phyloP scores from a whole-genome alignment of 1,140 invertebrate species.

The Doryteuthis pealeii region DNA sequence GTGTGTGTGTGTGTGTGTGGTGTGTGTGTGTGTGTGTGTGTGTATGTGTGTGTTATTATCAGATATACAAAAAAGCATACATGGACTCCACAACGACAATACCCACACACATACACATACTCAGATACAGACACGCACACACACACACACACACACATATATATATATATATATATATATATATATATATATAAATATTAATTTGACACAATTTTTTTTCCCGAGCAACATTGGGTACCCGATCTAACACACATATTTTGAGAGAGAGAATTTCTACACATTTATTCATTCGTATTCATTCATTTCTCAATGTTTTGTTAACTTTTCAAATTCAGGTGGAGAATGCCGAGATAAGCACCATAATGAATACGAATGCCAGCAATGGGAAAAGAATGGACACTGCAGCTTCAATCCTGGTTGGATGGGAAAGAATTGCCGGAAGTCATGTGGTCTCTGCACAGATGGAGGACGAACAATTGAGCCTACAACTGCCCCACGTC shows the following conservation, averaged over 20 bases:
- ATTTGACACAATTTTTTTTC: not conserved
- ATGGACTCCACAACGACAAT: too few species aligned
- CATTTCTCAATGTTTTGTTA: not conserved
- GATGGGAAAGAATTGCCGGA: slow-evolving; percentile 48
- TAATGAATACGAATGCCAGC: slow-evolving; percentile 27
- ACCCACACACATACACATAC: too few species aligned
- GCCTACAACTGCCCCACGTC: not conserved
- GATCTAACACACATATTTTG: not conserved
- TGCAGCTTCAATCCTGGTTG: slow-evolving; percentile 40
- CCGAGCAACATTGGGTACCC: not conserved
- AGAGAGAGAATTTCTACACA: not conserved
- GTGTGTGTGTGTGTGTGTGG: not conserved
- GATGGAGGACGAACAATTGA: slow-evolving; percentile 13
- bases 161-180: slow-evolving; percentile 4
- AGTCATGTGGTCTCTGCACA: slow-evolving; percentile 40
- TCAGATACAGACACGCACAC: too few species aligned
- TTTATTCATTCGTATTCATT: not conserved
- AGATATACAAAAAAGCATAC: too few species aligned
- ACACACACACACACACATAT: too few species aligned
- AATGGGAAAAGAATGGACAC: slow-evolving; percentile 35
- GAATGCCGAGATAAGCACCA: slow-evolving; percentile 30
- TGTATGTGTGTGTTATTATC: not conserved
- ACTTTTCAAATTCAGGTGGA: slow-evolving; percentile 9
- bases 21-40: not conserved
- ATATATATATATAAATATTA: not conserved